Conservation (phyloP, 2,797 vertebrate species). For the Crossoptilon crossoptilon region DNA sequence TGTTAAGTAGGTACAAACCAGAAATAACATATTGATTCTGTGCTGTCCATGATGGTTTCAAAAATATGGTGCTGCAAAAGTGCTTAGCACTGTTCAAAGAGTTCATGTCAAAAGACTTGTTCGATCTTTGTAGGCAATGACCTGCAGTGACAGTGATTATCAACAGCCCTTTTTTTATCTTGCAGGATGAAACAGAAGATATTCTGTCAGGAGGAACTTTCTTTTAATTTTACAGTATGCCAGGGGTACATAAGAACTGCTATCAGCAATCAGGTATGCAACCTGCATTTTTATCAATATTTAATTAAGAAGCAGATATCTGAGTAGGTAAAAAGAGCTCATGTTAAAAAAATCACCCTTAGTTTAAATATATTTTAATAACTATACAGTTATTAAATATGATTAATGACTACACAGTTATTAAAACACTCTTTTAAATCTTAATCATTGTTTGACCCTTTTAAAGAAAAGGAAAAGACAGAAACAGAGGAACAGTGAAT, state of each 20-base stretch:
- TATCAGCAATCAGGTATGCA: neutral
- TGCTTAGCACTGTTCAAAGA: neutral
- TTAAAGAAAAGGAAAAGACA: neutral
- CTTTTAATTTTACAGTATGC: neutral
- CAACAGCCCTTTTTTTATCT: neutral
- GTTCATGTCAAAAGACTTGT: neutral
- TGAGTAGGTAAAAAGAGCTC: neutral
- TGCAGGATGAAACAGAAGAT: neutral
- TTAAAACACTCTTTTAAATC: neutral
- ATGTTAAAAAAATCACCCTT: neutral
- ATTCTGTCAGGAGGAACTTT: neutral
- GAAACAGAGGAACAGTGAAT: neutral
- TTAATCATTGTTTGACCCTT: neutral
- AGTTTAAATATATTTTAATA: neutral
- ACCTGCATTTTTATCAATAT: neutral
- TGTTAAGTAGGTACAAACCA: neutral
- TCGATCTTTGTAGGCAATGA: neutral
- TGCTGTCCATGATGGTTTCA: slow-evolving; percentile 1
- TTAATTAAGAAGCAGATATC: neutral
- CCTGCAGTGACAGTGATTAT: neutral
- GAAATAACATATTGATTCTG: neutral
- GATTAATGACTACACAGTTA: neutral
- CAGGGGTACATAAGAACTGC: neutral
- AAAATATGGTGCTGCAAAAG: neutral
- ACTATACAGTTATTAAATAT: neutral